phyloP scores from a whole-genome alignment of 2,888 invertebrate genomes.

The Baccha elongata region DNA sequence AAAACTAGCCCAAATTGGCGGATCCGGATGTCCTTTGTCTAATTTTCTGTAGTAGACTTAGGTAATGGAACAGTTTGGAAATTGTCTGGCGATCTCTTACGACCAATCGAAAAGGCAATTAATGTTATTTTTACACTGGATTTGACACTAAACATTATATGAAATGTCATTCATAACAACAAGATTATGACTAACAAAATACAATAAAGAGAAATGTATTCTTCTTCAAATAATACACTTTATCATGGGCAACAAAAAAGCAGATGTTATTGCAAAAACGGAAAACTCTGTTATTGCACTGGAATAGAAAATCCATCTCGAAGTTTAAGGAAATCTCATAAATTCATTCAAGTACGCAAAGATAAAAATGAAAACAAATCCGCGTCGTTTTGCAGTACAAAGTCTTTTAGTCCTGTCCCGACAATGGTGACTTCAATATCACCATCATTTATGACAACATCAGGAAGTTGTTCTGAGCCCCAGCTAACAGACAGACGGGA shows the following conservation, averaged over 20 bases:
- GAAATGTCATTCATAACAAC: no score
- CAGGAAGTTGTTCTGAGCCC: neutral
- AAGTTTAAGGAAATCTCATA: neutral
- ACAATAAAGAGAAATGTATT: constrained; percentile 11
- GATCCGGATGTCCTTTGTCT: no score
- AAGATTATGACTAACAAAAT: no score
- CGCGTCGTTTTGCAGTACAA: neutral
- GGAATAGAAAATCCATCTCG: neutral
- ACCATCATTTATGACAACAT: neutral
- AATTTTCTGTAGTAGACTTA: no score
- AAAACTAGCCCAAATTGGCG: no score
- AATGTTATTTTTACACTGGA: no score
- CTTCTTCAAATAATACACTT: neutral
- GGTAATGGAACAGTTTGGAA: no score
- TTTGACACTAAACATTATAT: no score
- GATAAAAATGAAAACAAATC: neutral
- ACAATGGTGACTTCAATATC: constrained; percentile 22
- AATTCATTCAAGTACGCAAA: constrained; percentile 34
- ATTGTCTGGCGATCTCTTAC: no score
- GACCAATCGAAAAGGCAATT: no score
- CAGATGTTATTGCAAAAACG: constrained; percentile 55
- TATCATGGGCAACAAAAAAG: constrained; percentile 32
- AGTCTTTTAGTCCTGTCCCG: constrained; percentile 14
- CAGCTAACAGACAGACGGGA: constrained; percentile 33
- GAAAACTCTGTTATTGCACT: constrained; percentile 39